Evolutionary conservation across 2,888 invertebrate species (phyloP).

Genomic region (Camptogramma bilineatum): DNA sequence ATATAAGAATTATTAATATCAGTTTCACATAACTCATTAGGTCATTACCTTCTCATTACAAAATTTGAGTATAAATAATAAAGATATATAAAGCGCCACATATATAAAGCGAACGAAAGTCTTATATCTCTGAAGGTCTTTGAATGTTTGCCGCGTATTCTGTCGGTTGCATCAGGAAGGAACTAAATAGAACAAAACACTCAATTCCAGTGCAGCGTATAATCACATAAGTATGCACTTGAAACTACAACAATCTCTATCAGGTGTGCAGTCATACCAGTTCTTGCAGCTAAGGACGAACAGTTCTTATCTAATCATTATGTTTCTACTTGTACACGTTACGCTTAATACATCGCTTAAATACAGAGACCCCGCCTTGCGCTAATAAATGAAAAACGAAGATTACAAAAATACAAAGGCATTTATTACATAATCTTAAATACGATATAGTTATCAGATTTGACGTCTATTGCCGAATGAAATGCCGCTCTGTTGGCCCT

Average conservation of each 20-base stretch:
- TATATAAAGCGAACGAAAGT: background rate
- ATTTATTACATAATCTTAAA: constrained; percentile 56
- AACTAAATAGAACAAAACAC: background rate
- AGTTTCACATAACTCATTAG: no score
- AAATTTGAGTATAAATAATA: no score
- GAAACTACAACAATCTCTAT: constrained; percentile 3
- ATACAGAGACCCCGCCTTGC: constrained; percentile 52
- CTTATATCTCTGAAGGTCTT: background rate
- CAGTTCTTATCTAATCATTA: constrained; percentile 59
- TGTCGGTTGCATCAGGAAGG: background rate
- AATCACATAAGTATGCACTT: constrained; percentile 4
- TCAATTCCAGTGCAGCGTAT: background rate
- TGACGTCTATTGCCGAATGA: constrained; percentile 98
- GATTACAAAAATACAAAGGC: constrained; percentile 62
- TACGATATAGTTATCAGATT: constrained; percentile 87
- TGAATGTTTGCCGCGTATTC: background rate
- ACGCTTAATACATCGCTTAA: constrained; percentile 39
- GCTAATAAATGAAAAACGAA: constrained; percentile 49
- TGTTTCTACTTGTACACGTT: constrained; percentile 23
- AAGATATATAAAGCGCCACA: no score
- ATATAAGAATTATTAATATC: no score
- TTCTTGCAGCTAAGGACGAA: constrained; percentile 35
- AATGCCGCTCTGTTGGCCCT: constrained; percentile 97
- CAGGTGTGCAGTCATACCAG: constrained; percentile 30
- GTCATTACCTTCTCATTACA: no score